phyloP scores from a whole-genome alignment of 2,888 invertebrate species.

The Eudemis profundana region DNA sequence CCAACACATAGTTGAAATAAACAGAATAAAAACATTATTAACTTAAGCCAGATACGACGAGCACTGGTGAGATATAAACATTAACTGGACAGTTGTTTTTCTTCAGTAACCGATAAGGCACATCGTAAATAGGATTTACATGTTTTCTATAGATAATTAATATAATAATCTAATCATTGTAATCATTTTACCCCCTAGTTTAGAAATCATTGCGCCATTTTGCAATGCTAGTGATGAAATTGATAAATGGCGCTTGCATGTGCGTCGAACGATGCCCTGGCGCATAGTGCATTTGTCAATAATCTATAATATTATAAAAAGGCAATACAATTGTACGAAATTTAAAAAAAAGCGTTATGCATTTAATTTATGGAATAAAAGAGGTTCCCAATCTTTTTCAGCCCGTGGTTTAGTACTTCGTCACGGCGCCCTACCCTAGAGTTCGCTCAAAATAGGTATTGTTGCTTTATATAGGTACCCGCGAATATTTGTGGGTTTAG shows the following conservation, averaged over 20 bases:
- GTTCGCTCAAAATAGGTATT: no score
- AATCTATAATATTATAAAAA: no score
- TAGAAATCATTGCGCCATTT: neutral
- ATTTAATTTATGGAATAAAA: no score
- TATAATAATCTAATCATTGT: constrained; percentile 12
- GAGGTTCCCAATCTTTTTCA: no score
- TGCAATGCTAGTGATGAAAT: neutral
- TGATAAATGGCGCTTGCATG: neutral
- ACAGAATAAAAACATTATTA: neutral
- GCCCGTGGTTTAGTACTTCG: no score
- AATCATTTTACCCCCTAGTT: neutral
- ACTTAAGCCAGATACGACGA: constrained; percentile 15
- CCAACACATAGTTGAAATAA: neutral
- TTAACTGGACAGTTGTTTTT: constrained; percentile 38
- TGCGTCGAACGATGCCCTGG: neutral
- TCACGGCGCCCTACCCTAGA: no score
- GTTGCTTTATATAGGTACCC: no score
- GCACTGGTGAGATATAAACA: constrained; percentile 28
- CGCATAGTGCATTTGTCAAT: no score
- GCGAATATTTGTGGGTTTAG: no score
- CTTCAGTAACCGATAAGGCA: constrained; percentile 29
- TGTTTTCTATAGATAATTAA: constrained; percentile 19
- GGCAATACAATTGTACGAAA: no score
- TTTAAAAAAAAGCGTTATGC: no score
- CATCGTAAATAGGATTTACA: constrained; percentile 23